A percentile compares a stretch with the other conserved stretches of the same genome.
phyloP scores from a whole-genome alignment of 2,113 vertebrate species.

The Ia io region DNA sequence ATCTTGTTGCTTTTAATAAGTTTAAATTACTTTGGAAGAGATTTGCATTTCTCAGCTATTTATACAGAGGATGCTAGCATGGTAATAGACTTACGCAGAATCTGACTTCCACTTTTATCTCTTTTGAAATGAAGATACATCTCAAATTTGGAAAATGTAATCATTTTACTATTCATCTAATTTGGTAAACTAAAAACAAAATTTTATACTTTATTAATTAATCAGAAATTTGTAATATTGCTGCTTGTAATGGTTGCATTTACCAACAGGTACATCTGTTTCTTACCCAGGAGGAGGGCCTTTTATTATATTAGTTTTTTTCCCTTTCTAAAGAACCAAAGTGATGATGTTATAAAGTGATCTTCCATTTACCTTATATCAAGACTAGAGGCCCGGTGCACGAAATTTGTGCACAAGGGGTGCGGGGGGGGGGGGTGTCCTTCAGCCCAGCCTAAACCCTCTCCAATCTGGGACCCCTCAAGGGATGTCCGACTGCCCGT shows the following conservation, averaged over 20 bases:
- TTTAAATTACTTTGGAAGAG: conserved; percentile 1
- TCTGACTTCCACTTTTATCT: not conserved
- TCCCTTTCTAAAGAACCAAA: not conserved
- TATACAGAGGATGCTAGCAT: not conserved
- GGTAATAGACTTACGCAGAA: not conserved
- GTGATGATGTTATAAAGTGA: not conserved
- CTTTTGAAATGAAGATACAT: not conserved
- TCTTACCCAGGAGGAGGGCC: not conserved
- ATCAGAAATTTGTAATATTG: not conserved
- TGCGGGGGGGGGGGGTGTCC: too few species aligned
- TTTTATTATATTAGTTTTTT: not conserved
- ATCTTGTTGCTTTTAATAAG: not conserved
- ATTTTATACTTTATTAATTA: not conserved
- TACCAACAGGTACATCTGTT: not conserved
- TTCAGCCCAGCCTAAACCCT: too few species aligned
- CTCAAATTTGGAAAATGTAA: not conserved
- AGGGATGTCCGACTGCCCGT: too few species aligned
- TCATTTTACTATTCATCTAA: conserved; percentile 6
- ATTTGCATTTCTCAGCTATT: not conserved
- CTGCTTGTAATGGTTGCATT: not conserved
- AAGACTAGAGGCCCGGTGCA: not conserved
- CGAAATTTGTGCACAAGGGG: too few species aligned
- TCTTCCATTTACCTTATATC: not conserved
- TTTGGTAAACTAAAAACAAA: not conserved
- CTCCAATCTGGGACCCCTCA: too few species aligned